phyloP scores from a whole-genome alignment of 2,113 vertebrate species.

The Etia nguti region DNA sequence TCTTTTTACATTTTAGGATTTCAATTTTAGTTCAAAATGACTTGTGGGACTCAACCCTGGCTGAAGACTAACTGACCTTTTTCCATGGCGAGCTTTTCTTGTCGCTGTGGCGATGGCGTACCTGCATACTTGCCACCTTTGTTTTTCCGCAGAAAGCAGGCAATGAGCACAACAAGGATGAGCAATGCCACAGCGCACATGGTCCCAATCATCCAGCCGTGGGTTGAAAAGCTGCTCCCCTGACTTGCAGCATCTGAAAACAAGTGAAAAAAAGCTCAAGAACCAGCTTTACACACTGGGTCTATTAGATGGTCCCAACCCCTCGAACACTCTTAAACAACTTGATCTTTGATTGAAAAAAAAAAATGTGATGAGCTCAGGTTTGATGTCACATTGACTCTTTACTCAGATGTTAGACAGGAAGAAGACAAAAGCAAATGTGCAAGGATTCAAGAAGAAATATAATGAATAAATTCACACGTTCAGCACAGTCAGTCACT shows the following conservation, averaged over 20 bases:
- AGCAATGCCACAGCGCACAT: conserved; percentile 88
- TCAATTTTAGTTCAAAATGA: neutral
- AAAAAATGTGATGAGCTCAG: neutral
- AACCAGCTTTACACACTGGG: neutral
- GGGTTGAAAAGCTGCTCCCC: conserved; percentile 72
- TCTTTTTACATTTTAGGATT: neutral
- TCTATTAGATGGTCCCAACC: neutral
- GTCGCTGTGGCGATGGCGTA: conserved; percentile 64
- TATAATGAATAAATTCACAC: neutral
- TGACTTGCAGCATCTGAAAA: conserved; percentile 69
- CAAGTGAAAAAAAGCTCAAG: conserved; percentile 3
- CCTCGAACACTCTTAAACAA: neutral
- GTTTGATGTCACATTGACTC: neutral
- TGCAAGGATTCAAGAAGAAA: neutral
- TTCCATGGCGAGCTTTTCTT: conserved; percentile 56
- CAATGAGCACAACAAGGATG: conserved; percentile 78
- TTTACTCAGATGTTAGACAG: neutral
- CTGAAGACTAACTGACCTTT: conserved; percentile 60
- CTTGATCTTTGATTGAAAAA: neutral
- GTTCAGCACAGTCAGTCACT: neutral
- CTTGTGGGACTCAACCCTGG: neutral
- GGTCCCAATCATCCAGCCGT: conserved; percentile 89
- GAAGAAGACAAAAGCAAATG: neutral
- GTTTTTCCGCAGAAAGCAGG: conserved; percentile 88
- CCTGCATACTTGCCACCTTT: conserved; percentile 96